A percentile compares a stretch with the other conserved stretches of the same genome.
Evolutionary conservation across 2,797 vertebrate genomes (phyloP).

Genomic region (Loriculus beryllinus): DNA sequence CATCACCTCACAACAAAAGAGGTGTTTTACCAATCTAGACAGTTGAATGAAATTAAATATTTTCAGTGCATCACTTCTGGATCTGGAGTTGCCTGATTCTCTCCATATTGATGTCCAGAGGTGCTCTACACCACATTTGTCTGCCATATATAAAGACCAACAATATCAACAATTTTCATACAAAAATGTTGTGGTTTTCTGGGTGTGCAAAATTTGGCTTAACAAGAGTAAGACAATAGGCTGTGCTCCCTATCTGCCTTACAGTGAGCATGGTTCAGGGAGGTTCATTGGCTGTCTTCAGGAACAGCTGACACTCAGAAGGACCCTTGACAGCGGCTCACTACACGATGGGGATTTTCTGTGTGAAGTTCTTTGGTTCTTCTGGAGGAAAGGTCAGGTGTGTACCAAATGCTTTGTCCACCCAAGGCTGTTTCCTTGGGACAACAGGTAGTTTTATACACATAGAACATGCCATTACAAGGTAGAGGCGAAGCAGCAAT

Average conservation of each 20-base stretch:
- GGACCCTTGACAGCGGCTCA: neutral
- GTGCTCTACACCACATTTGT: neutral
- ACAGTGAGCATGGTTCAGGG: neutral
- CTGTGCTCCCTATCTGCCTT: neutral
- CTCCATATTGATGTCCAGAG: neutral
- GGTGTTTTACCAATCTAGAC: conserved; percentile 41
- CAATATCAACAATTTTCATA: neutral
- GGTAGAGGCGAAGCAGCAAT: neutral
- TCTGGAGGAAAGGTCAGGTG: neutral
- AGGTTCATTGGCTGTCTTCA: neutral
- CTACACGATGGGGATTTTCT: neutral
- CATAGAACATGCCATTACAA: neutral
- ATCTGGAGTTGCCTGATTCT: neutral
- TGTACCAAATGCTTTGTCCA: neutral
- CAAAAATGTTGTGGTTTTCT: neutral
- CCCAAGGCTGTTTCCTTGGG: neutral
- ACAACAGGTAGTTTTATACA: neutral
- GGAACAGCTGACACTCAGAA: neutral
- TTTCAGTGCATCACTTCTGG: neutral
- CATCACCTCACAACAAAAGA: conserved; percentile 28
- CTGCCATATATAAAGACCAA: neutral
- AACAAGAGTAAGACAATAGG: neutral
- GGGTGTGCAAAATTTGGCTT: neutral
- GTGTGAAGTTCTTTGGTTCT: conserved; percentile 11
- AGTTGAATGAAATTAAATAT: conserved; percentile 17